These are phyloP conservation scores for Lophotriccus pileatus DNA, from an alignment of 2,797 vertebrate genomes.

Conservation along the genomic window DNA sequence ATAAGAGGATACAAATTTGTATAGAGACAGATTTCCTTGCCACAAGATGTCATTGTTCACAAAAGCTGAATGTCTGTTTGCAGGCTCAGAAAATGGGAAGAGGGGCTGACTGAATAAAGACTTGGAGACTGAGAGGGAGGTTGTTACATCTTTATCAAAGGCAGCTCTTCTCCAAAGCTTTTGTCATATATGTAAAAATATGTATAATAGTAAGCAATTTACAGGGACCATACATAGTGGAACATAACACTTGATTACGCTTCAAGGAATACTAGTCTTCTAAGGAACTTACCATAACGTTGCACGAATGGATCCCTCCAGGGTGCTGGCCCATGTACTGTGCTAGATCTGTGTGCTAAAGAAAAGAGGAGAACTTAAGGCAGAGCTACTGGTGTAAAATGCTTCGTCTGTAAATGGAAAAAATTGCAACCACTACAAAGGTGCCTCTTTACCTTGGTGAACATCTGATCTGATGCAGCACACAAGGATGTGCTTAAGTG, in stretches of 20 bases:
- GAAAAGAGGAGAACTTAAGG: not conserved
- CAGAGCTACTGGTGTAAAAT: not conserved
- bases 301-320: slow-evolving; percentile 83
- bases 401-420: not conserved
- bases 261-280: not conserved
- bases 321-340: slow-evolving; percentile 89
- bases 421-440: not conserved
- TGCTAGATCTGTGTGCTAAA: slow-evolving; percentile 87
- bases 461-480: not conserved
- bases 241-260: not conserved
- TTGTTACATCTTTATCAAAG: not conserved
- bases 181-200: not conserved
- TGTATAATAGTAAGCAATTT: not conserved
- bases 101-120: not conserved
- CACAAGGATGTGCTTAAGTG: not conserved
- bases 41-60: slow-evolving; percentile 1
- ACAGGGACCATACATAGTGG: not conserved
- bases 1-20: not conserved
- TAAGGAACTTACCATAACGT: slow-evolving; percentile 78
- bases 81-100: not conserved
- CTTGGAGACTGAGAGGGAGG: not conserved
- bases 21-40: not conserved
- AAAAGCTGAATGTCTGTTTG: not conserved
- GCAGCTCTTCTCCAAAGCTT: not conserved
- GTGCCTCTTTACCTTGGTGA: not conserved